phyloP scores from a whole-genome alignment of 2,888 invertebrate genomes.

The Belgica antarctica region DNA sequence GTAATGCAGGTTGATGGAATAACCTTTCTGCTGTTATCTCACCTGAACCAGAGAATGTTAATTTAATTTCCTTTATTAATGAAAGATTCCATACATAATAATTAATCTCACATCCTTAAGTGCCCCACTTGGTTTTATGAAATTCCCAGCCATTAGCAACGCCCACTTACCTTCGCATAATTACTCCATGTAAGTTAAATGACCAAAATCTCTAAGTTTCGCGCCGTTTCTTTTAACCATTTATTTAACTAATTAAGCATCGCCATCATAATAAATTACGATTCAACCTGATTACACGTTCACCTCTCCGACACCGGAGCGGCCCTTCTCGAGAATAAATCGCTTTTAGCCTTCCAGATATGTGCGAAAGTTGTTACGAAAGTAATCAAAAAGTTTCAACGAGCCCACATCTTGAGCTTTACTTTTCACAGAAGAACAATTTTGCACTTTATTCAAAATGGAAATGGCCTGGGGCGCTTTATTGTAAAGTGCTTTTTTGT shows the following conservation, averaged over 20 bases:
- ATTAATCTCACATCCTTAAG: slow-evolving; percentile 35
- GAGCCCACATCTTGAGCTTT: neutral
- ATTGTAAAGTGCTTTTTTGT: no score
- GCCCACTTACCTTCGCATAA: slow-evolving; percentile 34
- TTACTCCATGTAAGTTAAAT: slow-evolving; percentile 31
- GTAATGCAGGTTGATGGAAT: no score
- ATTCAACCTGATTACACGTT: neutral
- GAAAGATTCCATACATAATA: slow-evolving; percentile 35
- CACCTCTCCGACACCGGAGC: neutral
- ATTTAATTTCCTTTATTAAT: slow-evolving; percentile 33
- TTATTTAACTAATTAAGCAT: slow-evolving; percentile 31
- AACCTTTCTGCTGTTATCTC: neutral
- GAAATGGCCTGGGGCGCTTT: no score
- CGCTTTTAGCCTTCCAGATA: no score
- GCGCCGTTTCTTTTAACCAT: slow-evolving; percentile 38
- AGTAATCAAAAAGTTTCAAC: slow-evolving; percentile 10
- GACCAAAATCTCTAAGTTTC: slow-evolving; percentile 33
- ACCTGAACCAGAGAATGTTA: slow-evolving; percentile 11
- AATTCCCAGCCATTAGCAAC: slow-evolving; percentile 33
- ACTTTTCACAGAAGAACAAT: no score
- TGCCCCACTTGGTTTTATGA: slow-evolving; percentile 25
- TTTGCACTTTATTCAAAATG: no score
- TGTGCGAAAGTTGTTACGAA: neutral
- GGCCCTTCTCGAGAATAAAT: no score
- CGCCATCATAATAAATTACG: neutral